phyloP scores from a whole-genome alignment of 2,113 vertebrate genomes.

The Colius striatus region DNA sequence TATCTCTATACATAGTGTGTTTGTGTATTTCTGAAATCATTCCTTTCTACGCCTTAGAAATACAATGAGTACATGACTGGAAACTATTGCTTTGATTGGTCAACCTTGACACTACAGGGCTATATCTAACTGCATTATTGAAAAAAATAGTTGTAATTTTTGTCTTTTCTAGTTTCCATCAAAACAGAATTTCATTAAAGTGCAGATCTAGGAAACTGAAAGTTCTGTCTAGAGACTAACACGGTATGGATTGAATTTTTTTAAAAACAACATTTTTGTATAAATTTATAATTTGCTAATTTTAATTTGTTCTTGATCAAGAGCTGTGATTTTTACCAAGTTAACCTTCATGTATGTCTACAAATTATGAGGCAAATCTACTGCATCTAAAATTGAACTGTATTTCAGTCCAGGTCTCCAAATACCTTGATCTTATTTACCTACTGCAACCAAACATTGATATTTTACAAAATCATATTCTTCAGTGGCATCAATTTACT shows the following conservation, averaged over 20 bases:
- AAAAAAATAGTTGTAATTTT: neutral
- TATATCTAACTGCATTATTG: neutral
- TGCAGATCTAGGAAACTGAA: neutral
- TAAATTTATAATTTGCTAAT: neutral
- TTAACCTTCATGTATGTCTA: neutral
- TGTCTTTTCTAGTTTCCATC: neutral
- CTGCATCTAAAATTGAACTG: neutral
- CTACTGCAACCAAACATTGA: neutral
- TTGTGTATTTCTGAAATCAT: neutral
- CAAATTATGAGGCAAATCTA: neutral
- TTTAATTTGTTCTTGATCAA: neutral
- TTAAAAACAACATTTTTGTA: neutral
- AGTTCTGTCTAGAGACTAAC: neutral
- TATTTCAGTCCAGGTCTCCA: neutral
- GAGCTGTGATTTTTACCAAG: neutral
- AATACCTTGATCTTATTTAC: neutral
- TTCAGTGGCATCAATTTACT: neutral
- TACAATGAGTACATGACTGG: neutral
- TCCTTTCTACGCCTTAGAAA: neutral
- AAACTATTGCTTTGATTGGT: neutral
- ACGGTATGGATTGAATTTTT: neutral
- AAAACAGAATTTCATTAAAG: neutral
- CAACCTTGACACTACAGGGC: neutral
- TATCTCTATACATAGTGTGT: neutral
- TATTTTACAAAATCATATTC: neutral